These are phyloP conservation scores for Pelusios castaneus DNA, from an alignment of 2,113 vertebrate species.

Conservation along the genomic window DNA sequence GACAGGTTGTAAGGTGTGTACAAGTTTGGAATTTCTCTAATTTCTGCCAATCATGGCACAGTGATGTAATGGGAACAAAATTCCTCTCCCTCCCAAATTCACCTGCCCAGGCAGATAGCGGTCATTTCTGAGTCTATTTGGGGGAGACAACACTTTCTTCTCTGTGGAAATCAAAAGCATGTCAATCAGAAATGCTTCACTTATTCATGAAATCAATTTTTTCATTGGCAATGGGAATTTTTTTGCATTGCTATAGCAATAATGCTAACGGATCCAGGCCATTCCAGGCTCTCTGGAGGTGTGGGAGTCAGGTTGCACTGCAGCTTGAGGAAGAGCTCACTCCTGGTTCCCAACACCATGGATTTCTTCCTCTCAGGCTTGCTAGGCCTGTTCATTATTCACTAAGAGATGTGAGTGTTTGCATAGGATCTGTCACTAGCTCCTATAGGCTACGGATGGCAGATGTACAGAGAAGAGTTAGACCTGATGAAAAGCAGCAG, in stretches of 20 bases:
- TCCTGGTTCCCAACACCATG: background rate
- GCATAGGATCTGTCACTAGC: background rate
- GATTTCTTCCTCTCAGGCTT: background rate
- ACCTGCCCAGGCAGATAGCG: background rate
- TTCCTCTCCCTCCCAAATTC: too few relatives aligned
- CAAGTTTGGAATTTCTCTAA: background rate
- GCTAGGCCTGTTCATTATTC: background rate
- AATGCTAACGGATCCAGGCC: background rate
- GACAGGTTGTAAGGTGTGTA: background rate
- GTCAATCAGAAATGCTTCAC: background rate
- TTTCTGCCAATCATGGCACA: background rate
- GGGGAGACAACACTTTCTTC: background rate
- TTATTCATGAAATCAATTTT: background rate
- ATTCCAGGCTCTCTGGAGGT: background rate
- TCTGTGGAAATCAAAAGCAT: background rate
- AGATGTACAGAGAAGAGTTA: rapidly evolving
- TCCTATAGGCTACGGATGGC: background rate
- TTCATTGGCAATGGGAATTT: background rate
- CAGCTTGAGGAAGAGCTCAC: background rate
- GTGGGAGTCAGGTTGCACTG: background rate
- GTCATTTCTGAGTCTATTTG: background rate
- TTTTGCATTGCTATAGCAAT: background rate
- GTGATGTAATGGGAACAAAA: background rate
- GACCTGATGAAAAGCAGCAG: rapidly evolving
- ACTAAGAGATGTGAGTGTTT: background rate